Conservation (phyloP, 23 tunicate species). For the Oikopleura vanhoeffeni region DNA sequence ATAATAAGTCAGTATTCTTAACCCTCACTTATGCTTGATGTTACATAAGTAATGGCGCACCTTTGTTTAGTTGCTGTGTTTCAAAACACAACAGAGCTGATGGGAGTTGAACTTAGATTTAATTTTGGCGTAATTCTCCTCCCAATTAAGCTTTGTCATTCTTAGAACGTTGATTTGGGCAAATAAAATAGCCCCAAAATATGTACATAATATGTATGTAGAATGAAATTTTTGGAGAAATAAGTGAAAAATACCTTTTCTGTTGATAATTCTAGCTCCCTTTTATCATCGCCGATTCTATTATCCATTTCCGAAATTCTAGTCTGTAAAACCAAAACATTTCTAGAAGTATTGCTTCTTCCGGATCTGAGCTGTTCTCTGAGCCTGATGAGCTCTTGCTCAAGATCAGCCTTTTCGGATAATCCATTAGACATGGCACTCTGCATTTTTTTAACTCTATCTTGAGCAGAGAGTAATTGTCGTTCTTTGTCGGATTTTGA, state of each 20-base stretch:
- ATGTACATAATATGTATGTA: too few species aligned
- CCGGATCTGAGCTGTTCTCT: constrained; percentile 1
- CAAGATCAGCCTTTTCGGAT: not conserved
- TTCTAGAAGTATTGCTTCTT: not conserved
- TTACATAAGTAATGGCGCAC: too few species aligned
- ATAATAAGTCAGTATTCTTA: too few species aligned
- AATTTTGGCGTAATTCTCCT: too few species aligned
- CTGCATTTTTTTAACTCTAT: constrained; percentile 7
- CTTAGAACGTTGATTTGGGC: too few species aligned
- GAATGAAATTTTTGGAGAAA: too few species aligned
- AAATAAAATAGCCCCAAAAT: too few species aligned
- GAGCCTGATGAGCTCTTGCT: not conserved
- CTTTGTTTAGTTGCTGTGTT: too few species aligned
- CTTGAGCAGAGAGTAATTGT: not conserved
- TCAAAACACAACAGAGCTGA: too few species aligned
- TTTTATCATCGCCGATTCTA: not conserved
- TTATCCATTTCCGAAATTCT: not conserved
- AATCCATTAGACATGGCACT: not conserved
- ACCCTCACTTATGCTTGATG: too few species aligned
- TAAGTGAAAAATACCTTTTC: constrained; percentile 8
- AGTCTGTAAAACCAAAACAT: not conserved
- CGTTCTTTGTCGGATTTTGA: not conserved
- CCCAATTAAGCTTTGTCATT: too few species aligned
- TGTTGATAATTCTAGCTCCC: not conserved
- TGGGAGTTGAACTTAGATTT: too few species aligned